phyloP scores from a whole-genome alignment of 2,797 vertebrate species.

The Buphagus erythrorhynchus region DNA sequence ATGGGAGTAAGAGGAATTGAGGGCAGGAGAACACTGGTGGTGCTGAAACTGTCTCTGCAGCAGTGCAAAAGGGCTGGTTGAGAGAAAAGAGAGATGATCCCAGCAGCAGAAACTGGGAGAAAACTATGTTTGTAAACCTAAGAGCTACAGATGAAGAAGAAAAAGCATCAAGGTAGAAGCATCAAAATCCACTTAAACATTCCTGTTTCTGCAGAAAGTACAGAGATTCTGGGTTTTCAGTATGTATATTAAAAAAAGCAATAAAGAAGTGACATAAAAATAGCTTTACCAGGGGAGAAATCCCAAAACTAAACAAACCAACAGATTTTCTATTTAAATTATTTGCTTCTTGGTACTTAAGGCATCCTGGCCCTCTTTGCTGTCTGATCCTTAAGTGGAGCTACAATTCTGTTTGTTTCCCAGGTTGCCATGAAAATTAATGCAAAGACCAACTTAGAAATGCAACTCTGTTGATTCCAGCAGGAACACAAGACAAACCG shows the following conservation, averaged over 20 bases:
- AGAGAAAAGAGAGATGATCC: neutral
- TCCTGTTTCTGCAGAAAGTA: neutral
- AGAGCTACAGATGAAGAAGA: neutral
- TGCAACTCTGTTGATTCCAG: neutral
- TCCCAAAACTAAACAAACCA: neutral
- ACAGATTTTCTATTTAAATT: neutral
- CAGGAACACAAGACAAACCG: neutral
- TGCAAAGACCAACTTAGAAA: neutral
- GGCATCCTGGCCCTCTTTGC: neutral
- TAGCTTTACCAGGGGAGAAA: accelerated
- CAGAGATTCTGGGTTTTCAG: accelerated
- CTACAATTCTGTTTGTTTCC: neutral
- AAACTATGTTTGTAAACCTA: neutral
- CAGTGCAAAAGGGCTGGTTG: neutral
- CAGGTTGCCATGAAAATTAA: conserved; percentile 34
- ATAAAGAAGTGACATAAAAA: neutral
- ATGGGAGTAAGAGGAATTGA: neutral
- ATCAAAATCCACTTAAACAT: neutral
- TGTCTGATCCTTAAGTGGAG: neutral
- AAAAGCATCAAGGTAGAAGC: neutral
- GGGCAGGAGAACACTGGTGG: neutral
- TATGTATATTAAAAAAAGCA: neutral
- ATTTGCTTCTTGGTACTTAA: neutral
- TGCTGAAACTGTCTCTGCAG: neutral
- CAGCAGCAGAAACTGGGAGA: neutral